phyloP scores from a whole-genome alignment of 2,888 invertebrate species.

The Boloria euphrosyne region DNA sequence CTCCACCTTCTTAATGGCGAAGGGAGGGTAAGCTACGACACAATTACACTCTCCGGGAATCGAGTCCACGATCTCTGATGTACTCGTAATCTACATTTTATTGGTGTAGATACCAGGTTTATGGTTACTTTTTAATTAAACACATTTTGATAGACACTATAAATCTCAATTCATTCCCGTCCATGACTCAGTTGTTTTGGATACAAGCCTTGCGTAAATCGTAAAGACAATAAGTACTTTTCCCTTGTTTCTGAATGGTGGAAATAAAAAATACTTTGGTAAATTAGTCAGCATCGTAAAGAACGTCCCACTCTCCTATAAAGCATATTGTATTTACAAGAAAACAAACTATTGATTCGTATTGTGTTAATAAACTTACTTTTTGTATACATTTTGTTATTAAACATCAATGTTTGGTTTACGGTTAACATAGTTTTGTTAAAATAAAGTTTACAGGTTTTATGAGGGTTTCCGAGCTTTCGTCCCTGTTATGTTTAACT shows the following conservation, averaged over 20 bases:
- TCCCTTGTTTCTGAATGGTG: conserved; percentile 3
- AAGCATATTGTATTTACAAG: conserved; percentile 19
- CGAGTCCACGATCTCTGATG: too few species aligned
- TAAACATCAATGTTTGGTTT: conserved; percentile 2
- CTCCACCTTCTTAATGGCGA: too few species aligned
- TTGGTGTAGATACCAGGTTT: neutral
- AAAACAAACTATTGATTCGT: conserved; percentile 1
- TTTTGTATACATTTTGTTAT: conserved; percentile 4
- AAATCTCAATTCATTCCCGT: conserved; percentile 4
- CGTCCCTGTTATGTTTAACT: too few species aligned
- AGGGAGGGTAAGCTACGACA: too few species aligned
- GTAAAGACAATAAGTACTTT: conserved; percentile 18
- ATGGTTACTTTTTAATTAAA: conserved; percentile 8
- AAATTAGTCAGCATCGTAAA: conserved; percentile 24
- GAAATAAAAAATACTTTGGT: conserved; percentile 26
- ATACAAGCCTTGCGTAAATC: conserved; percentile 15
- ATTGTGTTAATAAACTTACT: neutral
- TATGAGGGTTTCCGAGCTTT: neutral
- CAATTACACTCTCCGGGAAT: too few species aligned
- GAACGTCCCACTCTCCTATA: conserved; percentile 13
- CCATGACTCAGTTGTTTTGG: conserved; percentile 11
- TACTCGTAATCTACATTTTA: neutral
- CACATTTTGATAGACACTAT: conserved; percentile 15
- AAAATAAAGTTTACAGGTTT: conserved; percentile 9
- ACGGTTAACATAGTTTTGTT: conserved; percentile 5